These are phyloP conservation scores for Hormaphis cornu DNA, from an alignment of 1,140 invertebrate genomes.

Conservation along the genomic window DNA sequence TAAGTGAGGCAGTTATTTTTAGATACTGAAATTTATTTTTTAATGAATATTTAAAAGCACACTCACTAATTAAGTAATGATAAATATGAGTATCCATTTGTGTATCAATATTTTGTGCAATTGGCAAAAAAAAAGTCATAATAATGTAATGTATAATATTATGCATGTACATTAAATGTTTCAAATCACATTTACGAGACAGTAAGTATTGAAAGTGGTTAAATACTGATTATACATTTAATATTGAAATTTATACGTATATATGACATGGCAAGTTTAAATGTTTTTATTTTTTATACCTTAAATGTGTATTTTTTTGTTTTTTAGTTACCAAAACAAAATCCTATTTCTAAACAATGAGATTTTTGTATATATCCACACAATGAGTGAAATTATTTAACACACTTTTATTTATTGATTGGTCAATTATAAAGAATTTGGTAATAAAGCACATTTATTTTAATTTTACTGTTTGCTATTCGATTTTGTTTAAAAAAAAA, in stretches of 20 bases:
- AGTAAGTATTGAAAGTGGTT: too few relatives aligned
- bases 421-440: too few relatives aligned
- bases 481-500: too few relatives aligned
- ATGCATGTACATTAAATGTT: not conserved
- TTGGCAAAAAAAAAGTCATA: not conserved
- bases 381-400: too few relatives aligned
- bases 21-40: not conserved
- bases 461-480: too few relatives aligned
- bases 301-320: too few relatives aligned
- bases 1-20: not conserved
- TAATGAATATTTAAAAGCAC: not conserved
- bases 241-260: not conserved
- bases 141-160: not conserved
- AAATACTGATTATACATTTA: not conserved
- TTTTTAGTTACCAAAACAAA: too few relatives aligned
- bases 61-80: not conserved
- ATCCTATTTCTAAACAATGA: too few relatives aligned
- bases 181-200: not conserved
- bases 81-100: not conserved
- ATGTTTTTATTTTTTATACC: not conserved
- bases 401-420: too few relatives aligned
- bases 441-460: too few relatives aligned
- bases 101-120: not conserved
- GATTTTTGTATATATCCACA: too few relatives aligned
- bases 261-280: conserved; percentile 8